Base-by-base conservation (phyloP, 2,888 invertebrate genomes). In the Pheosia gnoma region DNA sequence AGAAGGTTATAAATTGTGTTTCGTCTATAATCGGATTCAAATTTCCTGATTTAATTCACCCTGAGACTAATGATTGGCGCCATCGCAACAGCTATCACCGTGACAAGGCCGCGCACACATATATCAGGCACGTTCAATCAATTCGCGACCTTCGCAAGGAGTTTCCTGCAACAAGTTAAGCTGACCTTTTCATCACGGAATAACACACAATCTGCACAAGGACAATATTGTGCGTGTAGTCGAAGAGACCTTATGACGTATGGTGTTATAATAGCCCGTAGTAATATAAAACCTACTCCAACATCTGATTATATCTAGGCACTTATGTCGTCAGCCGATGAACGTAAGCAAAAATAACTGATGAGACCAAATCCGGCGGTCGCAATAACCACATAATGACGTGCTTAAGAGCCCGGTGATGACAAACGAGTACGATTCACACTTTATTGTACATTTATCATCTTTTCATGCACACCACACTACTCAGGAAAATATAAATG, bases 371-470 rank as follows among this genome's bases (percentile, higher is more conserved):
- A 72, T 66, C 63, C 63, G 62, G 63, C 56, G 63, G 59, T 55
- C 58, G 63, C 61, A 47, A 59, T 73, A 70, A 62, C 60, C 59
- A 59, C 66, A 64, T 68, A 74, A 71, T 68, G 66, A 71, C 59
- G 74, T 49, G 70, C 60, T 55, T 59, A 60, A 65, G 59, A 61
- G 60, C 63, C 13, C 55, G 39, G 52, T 56, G 62, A 68, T 57
- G 58, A 51, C 61, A 67, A 72, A 67, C 64, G 62, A 65, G 57
- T 39, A 60, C 56, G 56, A 60, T 58, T 59, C 59, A 63, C 59
- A 45, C 45, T 25, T 43, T 68, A 71, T 65, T 65, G 62, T 61
- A 72, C 65, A 70, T 71, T 66, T 68, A 71, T 71, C 61, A 74
- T 66, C 63, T 66, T 68, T 62, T 59, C 60, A 60, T 61, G 56